Base-by-base conservation (phyloP, 2,113 vertebrate genomes). In the Hippocampus abdominalis region DNA sequence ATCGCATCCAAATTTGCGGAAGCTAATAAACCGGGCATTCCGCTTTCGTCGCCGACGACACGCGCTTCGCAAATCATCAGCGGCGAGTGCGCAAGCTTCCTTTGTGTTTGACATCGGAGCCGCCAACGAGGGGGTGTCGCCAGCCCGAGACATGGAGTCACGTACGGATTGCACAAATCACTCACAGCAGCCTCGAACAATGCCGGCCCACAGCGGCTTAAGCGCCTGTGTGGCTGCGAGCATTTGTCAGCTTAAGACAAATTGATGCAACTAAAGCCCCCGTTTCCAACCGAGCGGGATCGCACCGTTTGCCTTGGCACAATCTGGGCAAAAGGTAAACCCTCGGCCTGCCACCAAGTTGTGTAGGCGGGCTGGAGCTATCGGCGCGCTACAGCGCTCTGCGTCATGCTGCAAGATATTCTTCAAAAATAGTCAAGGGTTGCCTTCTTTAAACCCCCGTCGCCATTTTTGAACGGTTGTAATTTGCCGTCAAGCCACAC, bases 181-280 rank as follows among this genome's bases (percentile, higher is more conserved):
- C 65, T 53, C 27, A 36, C 48, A 23, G 65, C 20, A 32, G 49
- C 49, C 49, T 32, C 46, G n/a, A 66, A 66, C 48, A 53, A 53
- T 51, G 46, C 53, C 25, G 16, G 27, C 65, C 48, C 27, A 27
- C 63, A 8, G 36, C 40, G 13, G 63, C 63, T 64, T 64, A 64
- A 64, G 40, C 63, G 62, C 62, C 62, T 64, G 62, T 25, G 62
- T 18, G 61, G 61, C 61, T 63, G 39, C 23, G 40, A 64, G 63
- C 63, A 46, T 64, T 64, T 64, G 63, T 64, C 63, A 46, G 63
- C 63, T 64, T 64, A 64, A 64, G 21, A 44, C 62, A 64, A 64
- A 64, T 64, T 64, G 40, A 64, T 64, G 63, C 63, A 46, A 64
- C 63, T 25, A 46, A 64, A 46, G 63, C 63, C 40, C 40, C 40